Evolutionary conservation across 2,797 vertebrate genomes (phyloP).

Genomic region (Streptopelia turtur): DNA sequence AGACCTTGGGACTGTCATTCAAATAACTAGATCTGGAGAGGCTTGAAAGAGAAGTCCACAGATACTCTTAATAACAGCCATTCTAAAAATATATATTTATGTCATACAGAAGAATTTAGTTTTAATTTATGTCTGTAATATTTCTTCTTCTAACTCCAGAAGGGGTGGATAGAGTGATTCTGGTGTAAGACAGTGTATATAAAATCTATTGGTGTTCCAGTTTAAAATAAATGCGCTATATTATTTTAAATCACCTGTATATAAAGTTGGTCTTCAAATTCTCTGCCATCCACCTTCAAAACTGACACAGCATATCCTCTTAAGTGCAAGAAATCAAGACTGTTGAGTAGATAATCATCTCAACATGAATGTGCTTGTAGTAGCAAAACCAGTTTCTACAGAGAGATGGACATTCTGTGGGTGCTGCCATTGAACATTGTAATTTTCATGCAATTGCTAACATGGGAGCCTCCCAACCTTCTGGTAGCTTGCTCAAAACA

Average conservation of each 20-base stretch:
- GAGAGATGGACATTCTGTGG: not conserved
- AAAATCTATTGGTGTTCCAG: not conserved
- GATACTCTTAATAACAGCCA: not conserved
- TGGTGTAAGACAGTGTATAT: not conserved
- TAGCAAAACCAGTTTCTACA: conserved; percentile 54
- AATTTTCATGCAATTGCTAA: not conserved
- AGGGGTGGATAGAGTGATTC: not conserved
- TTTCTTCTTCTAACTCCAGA: not conserved
- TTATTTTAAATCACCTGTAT: not conserved
- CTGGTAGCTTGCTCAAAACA: not conserved
- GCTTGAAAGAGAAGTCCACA: not conserved
- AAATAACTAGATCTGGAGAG: not conserved
- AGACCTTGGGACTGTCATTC: not conserved
- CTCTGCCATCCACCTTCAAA: not conserved
- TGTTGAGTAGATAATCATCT: conserved; percentile 41
- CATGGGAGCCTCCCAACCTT: not conserved
- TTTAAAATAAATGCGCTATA: not conserved
- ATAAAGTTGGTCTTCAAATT: not conserved
- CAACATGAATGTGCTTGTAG: conserved; percentile 48
- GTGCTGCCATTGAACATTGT: not conserved
- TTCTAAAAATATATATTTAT: not conserved
- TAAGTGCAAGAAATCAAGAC: not conserved
- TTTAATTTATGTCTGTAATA: not conserved
- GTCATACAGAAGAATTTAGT: not conserved
- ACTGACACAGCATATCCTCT: not conserved